Base-by-base conservation (phyloP, 2,113 vertebrate genomes). In the Lanius collurio region DNA sequence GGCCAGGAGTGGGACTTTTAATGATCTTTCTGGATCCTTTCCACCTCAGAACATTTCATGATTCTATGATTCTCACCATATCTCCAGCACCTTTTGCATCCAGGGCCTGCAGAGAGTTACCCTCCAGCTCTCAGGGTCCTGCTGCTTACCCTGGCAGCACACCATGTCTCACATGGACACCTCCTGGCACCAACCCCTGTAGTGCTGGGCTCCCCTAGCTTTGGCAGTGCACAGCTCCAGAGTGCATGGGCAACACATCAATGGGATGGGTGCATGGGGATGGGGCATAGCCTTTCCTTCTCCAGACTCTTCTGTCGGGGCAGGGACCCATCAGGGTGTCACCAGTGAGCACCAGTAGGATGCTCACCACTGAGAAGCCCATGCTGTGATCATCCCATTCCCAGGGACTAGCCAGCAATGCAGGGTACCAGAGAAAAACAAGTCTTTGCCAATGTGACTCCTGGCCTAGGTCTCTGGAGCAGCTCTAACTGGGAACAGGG, bases 401-500 rank as follows among this genome's bases (percentile, higher is more conserved):
- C 83, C 62, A 52, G 35, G 46, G 28, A 59, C 1, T 2, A 59
- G 62, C 35, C 6, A 52, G 68, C 31, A 87, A 17, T 13, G 53
- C 24, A 22, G 35, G 28, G 15, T 14, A 49, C 57, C 53, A 57
- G 70, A n/a, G 11, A 24, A 27, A 57, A 76, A 22, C 19, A 55
- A 15, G 50, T 53, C 33, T 81, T 77, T 93, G 69, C 81, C 71
- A 52, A 90, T 1, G 0, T 60, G 82, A 83, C 59, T 82, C 55
- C 88, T 62, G 83, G 88, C 75, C 67, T n/a, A 7, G 62, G 84
- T 71, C 84, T 83, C 78, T 37, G 52, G 55, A 93, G 82, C 87
- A 91, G 89, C 70, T 83, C 81, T 89, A 93, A 82, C 42, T 27
- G 1, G 84, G 57, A 93, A 33, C 30, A 35, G 46, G 69, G 63